phyloP scores from a whole-genome alignment of 2,888 invertebrate genomes.

The Cordilura impudica region DNA sequence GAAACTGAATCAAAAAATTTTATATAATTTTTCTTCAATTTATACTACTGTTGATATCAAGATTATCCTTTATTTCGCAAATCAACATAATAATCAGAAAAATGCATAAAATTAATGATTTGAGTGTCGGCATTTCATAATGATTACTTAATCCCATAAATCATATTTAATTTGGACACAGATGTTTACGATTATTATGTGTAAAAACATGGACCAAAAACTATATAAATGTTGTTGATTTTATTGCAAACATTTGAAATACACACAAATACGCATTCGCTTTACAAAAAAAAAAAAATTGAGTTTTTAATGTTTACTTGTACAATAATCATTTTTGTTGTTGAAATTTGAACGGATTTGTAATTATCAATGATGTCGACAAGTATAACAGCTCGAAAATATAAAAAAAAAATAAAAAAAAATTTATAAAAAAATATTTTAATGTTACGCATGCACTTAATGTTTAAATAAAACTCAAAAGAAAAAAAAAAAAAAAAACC shows the following conservation, averaged over 20 bases:
- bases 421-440: conserved; percentile 2
- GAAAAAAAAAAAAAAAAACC: too few relatives aligned
- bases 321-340: not conserved
- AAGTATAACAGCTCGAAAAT: not conserved
- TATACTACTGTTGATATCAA: too few relatives aligned
- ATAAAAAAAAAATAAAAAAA: not conserved
- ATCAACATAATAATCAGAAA: not conserved
- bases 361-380: not conserved
- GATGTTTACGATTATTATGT: not conserved
- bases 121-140: not conserved
- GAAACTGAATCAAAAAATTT: too few relatives aligned
- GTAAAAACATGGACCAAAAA: not conserved
- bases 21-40: too few relatives aligned
- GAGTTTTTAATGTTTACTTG: not conserved
- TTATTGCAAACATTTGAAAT: not conserved
- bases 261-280: not conserved
- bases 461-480: conserved; percentile 1
- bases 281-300: not conserved
- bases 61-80: too few relatives aligned
- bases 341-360: not conserved
- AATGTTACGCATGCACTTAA: conserved; percentile 1
- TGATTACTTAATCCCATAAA: not conserved
- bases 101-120: not conserved
- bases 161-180: not conserved
- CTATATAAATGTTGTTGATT: not conserved